Evolutionary conservation across 2,797 vertebrate species (phyloP), one percentile per base, ranked within the genome.

Genomic region (Sebastes kiyomatsui): DNA sequence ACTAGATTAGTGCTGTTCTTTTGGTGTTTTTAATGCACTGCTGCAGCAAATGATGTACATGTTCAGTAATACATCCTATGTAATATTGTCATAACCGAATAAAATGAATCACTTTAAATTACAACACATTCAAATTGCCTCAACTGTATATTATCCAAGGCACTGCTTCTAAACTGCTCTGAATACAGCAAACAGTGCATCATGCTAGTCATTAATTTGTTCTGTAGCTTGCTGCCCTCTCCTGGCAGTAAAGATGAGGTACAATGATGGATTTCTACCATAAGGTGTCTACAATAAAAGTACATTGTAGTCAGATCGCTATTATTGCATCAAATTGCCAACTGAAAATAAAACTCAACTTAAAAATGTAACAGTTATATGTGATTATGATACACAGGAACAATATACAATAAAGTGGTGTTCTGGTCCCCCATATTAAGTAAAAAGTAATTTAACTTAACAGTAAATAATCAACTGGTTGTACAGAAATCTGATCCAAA

Each of bases 141-240:
- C 9, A 59, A 46, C 18, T n/a, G 23, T 2, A 16, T 65, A 20
- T 69, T 25, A 27, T 59, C 49, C 7, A 42, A 73, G 4, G 18
- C 25, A 46, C 7, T 67, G 25, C 42, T 28, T 11, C 9, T 23
- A 7, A 25, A 59, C 7, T 55, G 62, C 58, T 49, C 18, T 72
- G 25, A 67, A 68, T 66, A 69, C 72, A 78, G 30, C 28, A 67
- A 77, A 77, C 54, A 12, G 20, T 10, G 14, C 3, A 35, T 25
- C 16, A 16, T 4, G 8, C 4, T 3, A 7, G 28, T 6, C 4
- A 32, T 46, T 33, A 0, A 42, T n/a, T 70, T 77, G 6, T 20
- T 72, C 64, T 78, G 85, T 88, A 25, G 33, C 11, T 22, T 94
- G 91, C 92, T 92, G 91, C 94, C 92, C 88, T 92, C 94, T 94